Base-by-base conservation (phyloP, 1,140 invertebrate genomes). In the Drosophila pruinosa region DNA sequence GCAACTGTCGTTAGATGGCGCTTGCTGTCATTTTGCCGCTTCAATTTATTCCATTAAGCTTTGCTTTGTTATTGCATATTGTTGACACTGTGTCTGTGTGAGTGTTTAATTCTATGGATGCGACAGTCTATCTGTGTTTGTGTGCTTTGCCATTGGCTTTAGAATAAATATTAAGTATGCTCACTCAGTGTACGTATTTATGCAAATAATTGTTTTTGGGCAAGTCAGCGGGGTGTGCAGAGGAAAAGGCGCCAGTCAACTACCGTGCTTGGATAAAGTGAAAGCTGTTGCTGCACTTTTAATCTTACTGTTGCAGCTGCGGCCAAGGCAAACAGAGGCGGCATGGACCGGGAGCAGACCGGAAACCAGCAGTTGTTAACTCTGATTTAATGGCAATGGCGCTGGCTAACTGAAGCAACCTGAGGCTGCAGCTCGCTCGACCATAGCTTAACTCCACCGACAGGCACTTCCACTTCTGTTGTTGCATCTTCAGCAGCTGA, bases 141-240 rank as follows among this genome's bases (percentile, higher is more conserved):
- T 74, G 41, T 31, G 56, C 31, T n/a, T 38, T 54, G 62, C 59
- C 56, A 38, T 57, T 76, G 72, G 79, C 77, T 38, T 81, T 86
- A 81, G 69, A 85, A 81, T 81, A 86, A 86, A 85, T 81, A 85
- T 81, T 74, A 65, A 61, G 62, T 69, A 47, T 34, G 31, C 65
- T 63, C 63, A 17, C 41, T 59, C 22, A 47, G 45, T 53, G 38
- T 61, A 72, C 71, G 62, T 71, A 71, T 71, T 71, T 75, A 75
- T 68, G 73, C 81, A 86, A 86, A 86, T 86, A 86, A 86, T 86
- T 86, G 82, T 81, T 86, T 85, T 86, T 75, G 62, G 81, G 52
- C 72, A 48, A 71, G 73, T 65, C 81, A 70, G 67, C 56, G n/a
- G n/a, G n/a, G n/a, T 62, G 72, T 10, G 28, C 2, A 31, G 7